phyloP scores from a whole-genome alignment of 2,888 invertebrate genomes.

The Tachina lurida region DNA sequence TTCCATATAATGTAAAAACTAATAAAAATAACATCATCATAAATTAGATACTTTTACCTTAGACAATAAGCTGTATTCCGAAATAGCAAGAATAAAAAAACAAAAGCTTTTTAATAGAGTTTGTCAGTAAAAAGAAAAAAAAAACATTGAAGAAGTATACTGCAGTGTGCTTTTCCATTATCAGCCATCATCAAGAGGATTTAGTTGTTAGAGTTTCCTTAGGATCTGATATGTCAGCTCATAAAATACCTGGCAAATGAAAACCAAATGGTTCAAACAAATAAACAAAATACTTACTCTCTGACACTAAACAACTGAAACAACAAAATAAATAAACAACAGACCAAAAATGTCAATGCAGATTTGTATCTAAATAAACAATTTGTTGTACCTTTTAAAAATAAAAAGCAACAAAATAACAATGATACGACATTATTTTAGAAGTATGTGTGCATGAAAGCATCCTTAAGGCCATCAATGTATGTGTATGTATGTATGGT shows the following conservation, averaged over 20 bases:
- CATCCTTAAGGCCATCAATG: background rate
- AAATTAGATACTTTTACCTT: constrained; percentile 5
- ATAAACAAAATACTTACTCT: constrained; percentile 33
- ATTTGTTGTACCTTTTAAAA: constrained; percentile 59
- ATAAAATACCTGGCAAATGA: constrained; percentile 51
- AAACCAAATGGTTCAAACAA: constrained; percentile 11
- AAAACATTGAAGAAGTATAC: background rate
- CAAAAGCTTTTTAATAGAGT: constrained; percentile 19
- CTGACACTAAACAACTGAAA: constrained; percentile 19
- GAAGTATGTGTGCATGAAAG: background rate
- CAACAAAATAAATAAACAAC: constrained; percentile 43
- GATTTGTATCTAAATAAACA: constrained; percentile 77
- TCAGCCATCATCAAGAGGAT: constrained; percentile 64
- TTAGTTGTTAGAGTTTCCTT: constrained; percentile 49
- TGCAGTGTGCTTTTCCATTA: constrained; percentile 54
- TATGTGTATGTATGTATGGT: background rate
- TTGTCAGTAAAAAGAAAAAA: background rate
- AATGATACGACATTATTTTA: constrained; percentile 29
- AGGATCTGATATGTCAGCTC: constrained; percentile 49
- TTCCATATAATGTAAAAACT: background rate
- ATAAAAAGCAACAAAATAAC: constrained; percentile 37
- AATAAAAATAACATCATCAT: constrained; percentile 13
- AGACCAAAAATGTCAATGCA: constrained; percentile 78
- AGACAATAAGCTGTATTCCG: constrained; percentile 21
- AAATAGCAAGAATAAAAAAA: background rate